Conservation (phyloP, 1,140 invertebrate genomes). For the Aphidius gifuensis region DNA sequence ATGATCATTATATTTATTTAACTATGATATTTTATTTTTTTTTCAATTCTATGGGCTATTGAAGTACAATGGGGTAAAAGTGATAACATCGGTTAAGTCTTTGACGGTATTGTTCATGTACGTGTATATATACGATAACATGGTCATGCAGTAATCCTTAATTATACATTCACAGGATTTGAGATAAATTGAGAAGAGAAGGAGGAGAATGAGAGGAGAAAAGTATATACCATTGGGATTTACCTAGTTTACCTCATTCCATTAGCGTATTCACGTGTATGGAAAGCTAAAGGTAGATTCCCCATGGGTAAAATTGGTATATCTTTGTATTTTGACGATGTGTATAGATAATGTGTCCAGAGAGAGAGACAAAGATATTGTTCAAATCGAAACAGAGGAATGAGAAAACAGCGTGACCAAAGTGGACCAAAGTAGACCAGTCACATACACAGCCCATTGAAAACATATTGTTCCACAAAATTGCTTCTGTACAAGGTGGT, state of each 20-base stretch:
- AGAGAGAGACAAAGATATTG: no score
- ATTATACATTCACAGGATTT: constrained; percentile 37
- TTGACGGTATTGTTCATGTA: constrained; percentile 40
- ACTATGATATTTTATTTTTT: no score
- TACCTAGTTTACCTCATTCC: constrained; percentile 11
- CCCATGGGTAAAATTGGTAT: background rate
- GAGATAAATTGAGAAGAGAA: no score
- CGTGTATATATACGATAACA: constrained; percentile 34
- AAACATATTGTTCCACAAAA: constrained; percentile 18
- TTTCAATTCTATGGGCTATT: background rate
- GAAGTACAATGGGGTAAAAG: constrained; percentile 22
- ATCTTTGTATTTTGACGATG: constrained; percentile 1
- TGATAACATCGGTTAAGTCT: constrained; percentile 45
- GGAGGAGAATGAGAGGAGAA: no score
- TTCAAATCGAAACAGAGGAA: no score
- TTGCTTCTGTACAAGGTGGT: constrained; percentile 5
- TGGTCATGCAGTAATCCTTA: constrained; percentile 44
- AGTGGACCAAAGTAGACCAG: no score
- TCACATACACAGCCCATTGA: background rate
- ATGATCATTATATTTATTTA: no score
- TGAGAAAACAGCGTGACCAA: no score
- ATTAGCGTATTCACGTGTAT: background rate
- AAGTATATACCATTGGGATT: constrained; percentile 16
- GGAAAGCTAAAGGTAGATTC: no score
- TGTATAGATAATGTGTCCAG: no score